Base-by-base conservation (phyloP, 1,140 invertebrate genomes). In the Asobara japonica region DNA sequence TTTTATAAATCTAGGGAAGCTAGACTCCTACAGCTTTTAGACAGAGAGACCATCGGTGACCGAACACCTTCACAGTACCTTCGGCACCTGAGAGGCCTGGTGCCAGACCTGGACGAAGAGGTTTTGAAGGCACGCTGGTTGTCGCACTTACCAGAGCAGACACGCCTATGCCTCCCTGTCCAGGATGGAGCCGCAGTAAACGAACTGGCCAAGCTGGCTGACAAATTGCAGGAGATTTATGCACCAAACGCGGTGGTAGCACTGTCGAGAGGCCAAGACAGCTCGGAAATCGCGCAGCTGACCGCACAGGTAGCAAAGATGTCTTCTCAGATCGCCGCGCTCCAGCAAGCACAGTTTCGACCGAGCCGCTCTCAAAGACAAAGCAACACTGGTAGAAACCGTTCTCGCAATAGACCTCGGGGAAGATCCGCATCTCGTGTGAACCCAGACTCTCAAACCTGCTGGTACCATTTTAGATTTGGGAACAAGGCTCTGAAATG, bases 401-500 rank as follows among this genome's bases (percentile, higher is more conserved):
- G 41, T 4, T 45, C 41, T 3, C 8, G 16, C 8, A 45, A n/a
- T n/a, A 45, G n/a, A 3, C n/a, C 41, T 3, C 6, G 41, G 16
- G n/a, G n/a, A n/a, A n/a, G n/a, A n/a, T n/a, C n/a, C n/a, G n/a
- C n/a, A n/a, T n/a, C n/a, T n/a, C n/a, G n/a, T n/a, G n/a, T n/a
- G n/a, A n/a, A n/a, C n/a, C n/a, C n/a, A n/a, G 16, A 45, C 41
- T 56, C 48, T 22, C 6, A 18, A 16, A 18, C 25, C 41, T 16
- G 18, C 62, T 64, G 22, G 27, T 33, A 38, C 67, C 79, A 79
- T 29, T 69, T 27, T 13, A 74, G 56, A 5, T 81, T 76, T 60
- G 69, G 65, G 10, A 27, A 41, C 2, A 73, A 74, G 11, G 65
- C 71, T 13, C 16, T 38, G 1, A 69, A 64, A 0, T 69, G 66